A percentile compares a stretch with the other conserved stretches of the same genome.
Conservation (phyloP, 2,113 vertebrate genomes). For the Poecile atricapillus region DNA sequence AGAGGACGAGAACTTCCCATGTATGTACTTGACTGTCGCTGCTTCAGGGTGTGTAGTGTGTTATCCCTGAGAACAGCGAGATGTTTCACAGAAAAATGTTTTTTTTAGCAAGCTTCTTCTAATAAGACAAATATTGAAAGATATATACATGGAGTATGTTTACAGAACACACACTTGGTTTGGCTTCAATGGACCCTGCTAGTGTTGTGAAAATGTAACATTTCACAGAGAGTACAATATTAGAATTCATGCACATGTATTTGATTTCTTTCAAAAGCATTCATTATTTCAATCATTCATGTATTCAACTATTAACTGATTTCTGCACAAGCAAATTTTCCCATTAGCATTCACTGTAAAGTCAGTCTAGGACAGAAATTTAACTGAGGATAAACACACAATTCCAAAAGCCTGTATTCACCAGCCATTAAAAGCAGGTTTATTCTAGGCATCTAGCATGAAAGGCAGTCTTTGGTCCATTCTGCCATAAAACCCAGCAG, state of each 20-base stretch:
- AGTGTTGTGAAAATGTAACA: background rate
- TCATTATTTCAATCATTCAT: background rate
- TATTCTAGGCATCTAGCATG: background rate
- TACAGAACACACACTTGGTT: background rate
- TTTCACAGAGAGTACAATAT: background rate
- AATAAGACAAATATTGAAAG: background rate
- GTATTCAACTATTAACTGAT: background rate
- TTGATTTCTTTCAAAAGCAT: background rate
- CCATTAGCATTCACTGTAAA: background rate
- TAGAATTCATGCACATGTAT: background rate
- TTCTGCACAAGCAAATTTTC: background rate
- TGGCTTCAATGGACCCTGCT: background rate
- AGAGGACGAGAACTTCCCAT: constrained; percentile 80
- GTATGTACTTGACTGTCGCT: constrained; percentile 74
- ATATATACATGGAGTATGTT: background rate
- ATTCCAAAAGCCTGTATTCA: background rate
- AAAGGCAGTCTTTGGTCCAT: background rate
- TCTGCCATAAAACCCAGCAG: background rate
- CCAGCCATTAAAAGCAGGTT: background rate
- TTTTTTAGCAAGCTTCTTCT: background rate
- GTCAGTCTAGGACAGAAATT: background rate
- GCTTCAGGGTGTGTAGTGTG: constrained; percentile 88
- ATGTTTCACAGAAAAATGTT: background rate
- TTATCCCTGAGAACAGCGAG: constrained; percentile 86
- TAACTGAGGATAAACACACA: background rate